Evolutionary conservation across 2,113 vertebrate species (phyloP).

Genomic region (Copsychus sechellarum): DNA sequence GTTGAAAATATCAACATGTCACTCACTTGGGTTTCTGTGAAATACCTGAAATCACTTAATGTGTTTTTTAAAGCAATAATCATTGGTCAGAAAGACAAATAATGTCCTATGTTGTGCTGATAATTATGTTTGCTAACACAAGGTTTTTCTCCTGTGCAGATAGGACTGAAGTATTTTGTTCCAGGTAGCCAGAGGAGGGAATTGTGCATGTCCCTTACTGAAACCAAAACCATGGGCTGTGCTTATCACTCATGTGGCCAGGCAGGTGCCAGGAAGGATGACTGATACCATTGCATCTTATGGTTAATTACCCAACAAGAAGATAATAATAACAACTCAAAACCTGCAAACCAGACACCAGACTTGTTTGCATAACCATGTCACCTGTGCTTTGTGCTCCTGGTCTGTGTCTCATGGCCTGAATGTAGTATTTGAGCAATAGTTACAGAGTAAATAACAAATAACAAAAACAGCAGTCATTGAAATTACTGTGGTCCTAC

Average conservation of each 20-base stretch:
- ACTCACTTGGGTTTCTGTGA: background rate
- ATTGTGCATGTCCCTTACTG: background rate
- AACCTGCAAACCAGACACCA: background rate
- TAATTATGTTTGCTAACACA: background rate
- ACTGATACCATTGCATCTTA: background rate
- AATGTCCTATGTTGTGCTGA: background rate
- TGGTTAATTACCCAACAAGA: background rate
- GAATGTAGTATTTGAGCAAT: background rate
- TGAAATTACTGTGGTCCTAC: accelerated
- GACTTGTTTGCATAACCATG: background rate
- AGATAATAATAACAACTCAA: background rate
- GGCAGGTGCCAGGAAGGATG: background rate
- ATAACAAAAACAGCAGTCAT: background rate
- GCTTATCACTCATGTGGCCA: background rate
- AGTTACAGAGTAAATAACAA: background rate
- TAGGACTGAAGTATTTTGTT: background rate
- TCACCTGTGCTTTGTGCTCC: background rate
- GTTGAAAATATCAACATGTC: background rate
- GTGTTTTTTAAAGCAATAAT: background rate
- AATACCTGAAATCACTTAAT: background rate
- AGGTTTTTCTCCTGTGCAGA: background rate
- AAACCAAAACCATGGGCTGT: background rate
- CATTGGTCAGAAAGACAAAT: background rate
- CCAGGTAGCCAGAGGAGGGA: background rate
- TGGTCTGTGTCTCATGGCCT: background rate